Evolutionary conservation across 2,888 invertebrate species (phyloP), one percentile per base, ranked within the genome.

Genomic region (Erannis defoliaria): DNA sequence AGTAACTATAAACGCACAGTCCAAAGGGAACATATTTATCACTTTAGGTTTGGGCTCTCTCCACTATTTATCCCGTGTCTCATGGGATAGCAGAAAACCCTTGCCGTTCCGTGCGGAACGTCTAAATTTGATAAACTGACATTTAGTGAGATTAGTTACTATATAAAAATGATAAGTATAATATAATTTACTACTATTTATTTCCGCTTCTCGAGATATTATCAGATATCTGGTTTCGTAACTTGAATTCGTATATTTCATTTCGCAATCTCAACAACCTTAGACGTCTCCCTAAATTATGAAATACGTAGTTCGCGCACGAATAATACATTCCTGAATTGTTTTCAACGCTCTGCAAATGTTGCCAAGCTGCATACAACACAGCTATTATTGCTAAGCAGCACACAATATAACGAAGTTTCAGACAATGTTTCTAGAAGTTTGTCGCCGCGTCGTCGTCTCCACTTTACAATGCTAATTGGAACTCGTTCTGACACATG

Each of bases 381-480:
- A 29, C 5, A 9, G 26, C 16, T 6, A 29, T 16, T 26, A 16
- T 29, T 45, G 23, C 26, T 14, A 8, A 42, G 12, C 23, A 26
- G 12, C 50, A 38, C 37, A 26, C 21, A 40, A 12, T n/a, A 38
- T 12, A 42, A 21, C 12, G 6, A n/a, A 8, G 23, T n/a, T 23
- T 23, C 6, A 43, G 21, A 12, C 19, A 42, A 21, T n/a, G 6
- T 42, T n/a, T n/a, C 40, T 21, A 43, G 14, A 40, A 54, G 14
- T 43, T 35, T 57, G 56, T 42, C 40, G 10, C 29, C 18, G 29
- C 8, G 42, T 40, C 26, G 45, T 6, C 10, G 29, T 14, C 23
- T 3, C 35, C 49, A 12, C 16, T 50, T 57, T 57, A 43, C 57
- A 57, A 57, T 57, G 49, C 57, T 50, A 43, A 57, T 57, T 50